These are phyloP conservation scores for Clistopyga incitator DNA, from an alignment of 2,888 invertebrate species.

Conservation along the genomic window DNA sequence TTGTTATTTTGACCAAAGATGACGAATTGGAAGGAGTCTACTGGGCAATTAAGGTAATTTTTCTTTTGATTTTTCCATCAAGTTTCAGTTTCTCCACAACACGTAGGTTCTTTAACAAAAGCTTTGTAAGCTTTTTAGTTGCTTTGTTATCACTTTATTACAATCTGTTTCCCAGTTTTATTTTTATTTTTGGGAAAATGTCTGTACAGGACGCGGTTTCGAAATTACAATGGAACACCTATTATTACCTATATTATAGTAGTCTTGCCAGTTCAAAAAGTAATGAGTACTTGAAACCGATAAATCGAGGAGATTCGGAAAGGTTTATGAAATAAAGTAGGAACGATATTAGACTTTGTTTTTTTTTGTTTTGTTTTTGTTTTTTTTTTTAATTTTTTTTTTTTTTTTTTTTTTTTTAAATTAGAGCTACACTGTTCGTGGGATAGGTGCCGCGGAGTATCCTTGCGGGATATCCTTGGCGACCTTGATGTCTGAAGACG, in stretches of 20 bases:
- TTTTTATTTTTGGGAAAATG: background rate
- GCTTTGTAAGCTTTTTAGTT: too few species aligned
- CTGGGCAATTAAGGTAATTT: slow-evolving; percentile 89
- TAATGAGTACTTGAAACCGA: background rate
- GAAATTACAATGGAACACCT: slow-evolving; percentile 86
- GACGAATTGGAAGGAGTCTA: slow-evolving; percentile 92
- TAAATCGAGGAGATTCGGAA: background rate
- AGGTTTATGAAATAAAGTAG: background rate
- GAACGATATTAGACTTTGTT: slow-evolving; percentile 27
- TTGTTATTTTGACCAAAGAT: slow-evolving; percentile 90
- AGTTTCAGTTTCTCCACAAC: too few species aligned
- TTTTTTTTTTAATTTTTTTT: too few species aligned
- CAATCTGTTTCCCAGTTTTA: too few species aligned
- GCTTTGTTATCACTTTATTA: too few species aligned
- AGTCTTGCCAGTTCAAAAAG: too few species aligned
- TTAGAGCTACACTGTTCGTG: slow-evolving; percentile 62
- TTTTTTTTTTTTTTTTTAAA: slow-evolving; percentile 63
- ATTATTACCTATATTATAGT: too few species aligned
- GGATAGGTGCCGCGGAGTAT: slow-evolving; percentile 63
- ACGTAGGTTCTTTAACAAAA: too few species aligned
- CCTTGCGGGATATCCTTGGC: slow-evolving; percentile 86
- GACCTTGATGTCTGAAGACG: slow-evolving; percentile 91
- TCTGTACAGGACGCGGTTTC: slow-evolving; percentile 86
- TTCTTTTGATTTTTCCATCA: background rate
- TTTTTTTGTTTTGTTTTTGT: too few species aligned